Percentiles rank a stretch among this genome's conserved stretches.
phyloP scores from a whole-genome alignment of 2,888 invertebrate genomes.

The Xanthostigma xanthostigma region DNA sequence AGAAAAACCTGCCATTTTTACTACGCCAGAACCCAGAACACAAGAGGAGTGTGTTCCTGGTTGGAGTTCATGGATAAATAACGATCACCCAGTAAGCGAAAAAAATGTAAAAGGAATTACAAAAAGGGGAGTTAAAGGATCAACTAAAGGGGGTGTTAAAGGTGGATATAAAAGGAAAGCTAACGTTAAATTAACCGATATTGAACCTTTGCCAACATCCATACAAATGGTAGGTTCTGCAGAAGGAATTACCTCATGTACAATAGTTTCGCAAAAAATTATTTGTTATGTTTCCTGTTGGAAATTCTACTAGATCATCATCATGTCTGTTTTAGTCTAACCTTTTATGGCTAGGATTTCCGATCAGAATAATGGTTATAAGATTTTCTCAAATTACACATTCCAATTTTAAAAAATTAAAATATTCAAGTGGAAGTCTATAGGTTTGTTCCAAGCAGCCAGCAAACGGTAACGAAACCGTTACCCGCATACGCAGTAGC shows the following conservation, averaged over 20 bases:
- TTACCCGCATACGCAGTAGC: too few species aligned
- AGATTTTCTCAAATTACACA: too few species aligned
- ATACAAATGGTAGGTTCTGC: conserved; percentile 36
- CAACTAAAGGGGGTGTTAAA: too few species aligned
- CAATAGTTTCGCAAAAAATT: not conserved
- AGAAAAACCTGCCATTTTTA: too few species aligned
- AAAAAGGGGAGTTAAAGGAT: conserved; percentile 10
- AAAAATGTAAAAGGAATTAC: conserved; percentile 17
- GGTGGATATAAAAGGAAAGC: too few species aligned
- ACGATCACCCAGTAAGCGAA: conserved; percentile 25
- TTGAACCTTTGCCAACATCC: conserved; percentile 39
- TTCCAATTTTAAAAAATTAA: too few species aligned
- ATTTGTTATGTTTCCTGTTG: conserved; percentile 6
- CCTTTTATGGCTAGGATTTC: too few species aligned
- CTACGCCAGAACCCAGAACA: not conserved
- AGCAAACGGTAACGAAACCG: too few species aligned
- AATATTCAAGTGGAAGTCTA: too few species aligned
- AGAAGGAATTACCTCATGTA: not conserved
- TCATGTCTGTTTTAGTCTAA: too few species aligned
- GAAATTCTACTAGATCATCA: conserved; percentile 1
- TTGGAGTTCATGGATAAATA: conserved; percentile 70
- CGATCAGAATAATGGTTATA: too few species aligned
- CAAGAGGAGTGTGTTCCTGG: conserved; percentile 44
- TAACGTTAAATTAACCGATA: conserved; percentile 29
- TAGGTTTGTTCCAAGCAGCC: too few species aligned